Conservation (phyloP, 2,888 invertebrate species). For the Cantharis rustica region DNA sequence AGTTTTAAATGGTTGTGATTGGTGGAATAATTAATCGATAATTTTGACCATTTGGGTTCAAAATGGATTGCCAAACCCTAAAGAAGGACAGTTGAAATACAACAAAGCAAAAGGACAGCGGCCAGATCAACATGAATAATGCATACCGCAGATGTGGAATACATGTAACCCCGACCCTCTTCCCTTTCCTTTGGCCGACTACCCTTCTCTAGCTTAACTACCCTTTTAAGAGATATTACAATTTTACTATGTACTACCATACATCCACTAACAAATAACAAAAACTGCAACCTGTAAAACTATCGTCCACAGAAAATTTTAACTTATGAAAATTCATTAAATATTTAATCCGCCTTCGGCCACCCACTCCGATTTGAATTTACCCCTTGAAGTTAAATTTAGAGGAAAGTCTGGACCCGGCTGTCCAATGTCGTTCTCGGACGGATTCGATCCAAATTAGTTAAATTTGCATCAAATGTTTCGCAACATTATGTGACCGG, state of each 20-base stretch:
- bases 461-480: slow-evolving; percentile 50
- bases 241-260: slow-evolving; percentile 10
- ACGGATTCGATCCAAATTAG: slow-evolving; percentile 48
- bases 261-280: slow-evolving; percentile 1
- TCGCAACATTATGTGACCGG: slow-evolving; percentile 40
- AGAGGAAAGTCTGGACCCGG: slow-evolving; percentile 32
- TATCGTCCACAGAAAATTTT: neutral
- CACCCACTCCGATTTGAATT: neutral
- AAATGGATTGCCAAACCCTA: slow-evolving; percentile 25
- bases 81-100: slow-evolving; percentile 24
- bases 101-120: slow-evolving; percentile 49
- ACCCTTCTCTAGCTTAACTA: slow-evolving; percentile 36
- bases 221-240: slow-evolving; percentile 29
- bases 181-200: slow-evolving; percentile 35
- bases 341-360: neutral
- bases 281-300: neutral
- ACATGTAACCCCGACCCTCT: slow-evolving; percentile 51
- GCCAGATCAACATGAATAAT: slow-evolving; percentile 58
- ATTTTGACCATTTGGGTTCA: slow-evolving; percentile 28
- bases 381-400: slow-evolving; percentile 22
- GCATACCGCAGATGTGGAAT: slow-evolving; percentile 59
- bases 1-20: neutral
- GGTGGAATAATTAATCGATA: slow-evolving; percentile 19
- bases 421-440: slow-evolving; percentile 44
- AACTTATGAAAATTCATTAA: neutral